These are phyloP conservation scores for Caenorhabditis afra DNA, from an alignment of 2,888 invertebrate genomes.

Conservation along the genomic window DNA sequence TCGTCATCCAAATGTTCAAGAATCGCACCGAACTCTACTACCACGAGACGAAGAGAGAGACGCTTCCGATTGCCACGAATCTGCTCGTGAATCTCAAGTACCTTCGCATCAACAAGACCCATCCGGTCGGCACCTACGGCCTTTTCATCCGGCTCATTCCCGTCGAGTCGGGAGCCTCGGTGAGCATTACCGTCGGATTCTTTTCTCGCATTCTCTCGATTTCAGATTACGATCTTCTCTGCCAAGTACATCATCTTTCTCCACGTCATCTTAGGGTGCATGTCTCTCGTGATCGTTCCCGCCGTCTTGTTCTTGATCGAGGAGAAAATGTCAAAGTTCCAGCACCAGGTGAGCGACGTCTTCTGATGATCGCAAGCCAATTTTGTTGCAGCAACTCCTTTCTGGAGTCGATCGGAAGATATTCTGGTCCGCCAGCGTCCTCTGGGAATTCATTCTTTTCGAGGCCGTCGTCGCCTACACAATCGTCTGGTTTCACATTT, in stretches of 20 bases:
- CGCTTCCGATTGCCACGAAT: slow-evolving; percentile 31
- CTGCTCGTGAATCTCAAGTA: slow-evolving; percentile 30
- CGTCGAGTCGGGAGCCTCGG: background rate
- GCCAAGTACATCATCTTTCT: background rate
- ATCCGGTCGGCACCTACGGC: slow-evolving; percentile 21
- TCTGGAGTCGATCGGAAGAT: slow-evolving; percentile 15
- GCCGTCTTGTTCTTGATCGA: slow-evolving; percentile 69
- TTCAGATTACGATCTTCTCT: background rate
- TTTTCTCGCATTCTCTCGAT: no score
- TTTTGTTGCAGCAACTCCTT: slow-evolving; percentile 15
- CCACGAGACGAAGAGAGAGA: background rate
- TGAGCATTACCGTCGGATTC: background rate
- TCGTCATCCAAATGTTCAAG: slow-evolving; percentile 9
- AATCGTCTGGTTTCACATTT: background rate
- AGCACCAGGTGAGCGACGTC: slow-evolving; percentile 63
- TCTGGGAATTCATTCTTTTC: slow-evolving; percentile 22
- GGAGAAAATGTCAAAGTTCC: slow-evolving; percentile 66
- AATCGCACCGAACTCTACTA: slow-evolving; percentile 9
- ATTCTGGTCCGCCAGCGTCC: slow-evolving; percentile 23
- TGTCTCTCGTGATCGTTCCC: slow-evolving; percentile 64
- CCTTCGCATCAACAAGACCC: slow-evolving; percentile 8
- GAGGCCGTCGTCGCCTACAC: background rate
- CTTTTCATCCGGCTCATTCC: slow-evolving; percentile 11
- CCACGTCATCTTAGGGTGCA: background rate
- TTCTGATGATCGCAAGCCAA: background rate